phyloP scores from a whole-genome alignment of 2,888 invertebrate genomes.

The Drosophila falleni region DNA sequence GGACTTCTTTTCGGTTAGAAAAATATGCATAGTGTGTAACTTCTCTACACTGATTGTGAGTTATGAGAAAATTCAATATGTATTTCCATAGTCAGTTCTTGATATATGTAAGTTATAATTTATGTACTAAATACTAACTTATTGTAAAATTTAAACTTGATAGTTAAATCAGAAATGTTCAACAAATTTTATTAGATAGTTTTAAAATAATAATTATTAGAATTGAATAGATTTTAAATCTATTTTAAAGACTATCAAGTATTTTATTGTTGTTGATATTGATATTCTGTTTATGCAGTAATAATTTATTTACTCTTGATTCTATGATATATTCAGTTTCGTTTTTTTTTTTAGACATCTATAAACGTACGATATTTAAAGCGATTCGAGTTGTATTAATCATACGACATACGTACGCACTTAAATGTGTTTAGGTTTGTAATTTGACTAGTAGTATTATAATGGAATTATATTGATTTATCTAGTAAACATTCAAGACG shows the following conservation, averaged over 20 bases:
- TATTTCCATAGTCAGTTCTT: constrained; percentile 51
- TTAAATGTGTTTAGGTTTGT: constrained; percentile 24
- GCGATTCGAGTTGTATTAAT: constrained; percentile 49
- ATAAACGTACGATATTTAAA: constrained; percentile 49
- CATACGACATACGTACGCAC: constrained; percentile 4
- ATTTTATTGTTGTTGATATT: constrained; percentile 24
- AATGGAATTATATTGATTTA: constrained; percentile 65
- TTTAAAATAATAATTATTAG: background rate
- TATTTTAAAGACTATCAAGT: constrained; percentile 17
- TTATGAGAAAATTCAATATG: constrained; percentile 29
- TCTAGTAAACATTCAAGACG: constrained; percentile 52
- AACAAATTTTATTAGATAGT: background rate
- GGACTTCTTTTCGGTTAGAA: constrained; percentile 63
- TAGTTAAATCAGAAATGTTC: constrained; percentile 6
- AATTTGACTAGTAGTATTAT: constrained; percentile 70
- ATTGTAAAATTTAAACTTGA: background rate
- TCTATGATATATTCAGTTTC: constrained; percentile 19
- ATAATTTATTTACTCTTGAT: constrained; percentile 7
- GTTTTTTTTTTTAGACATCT: constrained; percentile 39
- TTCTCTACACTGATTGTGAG: constrained; percentile 62
- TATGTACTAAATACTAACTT: constrained; percentile 1
- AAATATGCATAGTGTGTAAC: constrained; percentile 65
- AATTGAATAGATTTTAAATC: constrained; percentile 13
- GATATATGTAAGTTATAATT: constrained; percentile 2
- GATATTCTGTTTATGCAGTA: background rate